These are phyloP conservation scores for Lepidotrigona ventralis DNA, from an alignment of 1,140 invertebrate species.

Conservation along the genomic window DNA sequence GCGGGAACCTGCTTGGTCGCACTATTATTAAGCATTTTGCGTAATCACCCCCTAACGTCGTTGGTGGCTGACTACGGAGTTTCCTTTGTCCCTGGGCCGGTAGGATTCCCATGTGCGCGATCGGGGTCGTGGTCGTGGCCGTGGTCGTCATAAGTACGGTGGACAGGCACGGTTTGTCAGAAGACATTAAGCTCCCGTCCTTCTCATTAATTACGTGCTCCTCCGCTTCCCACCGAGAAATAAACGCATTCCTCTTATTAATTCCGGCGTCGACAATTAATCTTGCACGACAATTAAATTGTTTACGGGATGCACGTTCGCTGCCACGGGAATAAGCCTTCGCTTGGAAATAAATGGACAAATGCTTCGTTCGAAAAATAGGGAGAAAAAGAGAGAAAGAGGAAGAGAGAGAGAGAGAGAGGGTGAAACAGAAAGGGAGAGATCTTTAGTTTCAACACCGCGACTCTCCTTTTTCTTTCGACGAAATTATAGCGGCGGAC, in stretches of 20 bases:
- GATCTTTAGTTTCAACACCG: constrained; percentile 41
- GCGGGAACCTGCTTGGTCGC: not conserved
- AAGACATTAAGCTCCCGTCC: constrained; percentile 56
- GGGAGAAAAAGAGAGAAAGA: too few relatives aligned
- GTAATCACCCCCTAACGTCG: constrained; percentile 61
- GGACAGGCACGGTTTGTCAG: constrained; percentile 62
- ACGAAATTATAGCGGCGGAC: constrained; percentile 40
- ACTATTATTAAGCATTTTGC: constrained; percentile 64
- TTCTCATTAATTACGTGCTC: constrained; percentile 65
- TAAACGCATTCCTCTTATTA: constrained; percentile 69
- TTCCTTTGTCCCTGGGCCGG: constrained; percentile 50
- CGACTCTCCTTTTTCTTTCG: constrained; percentile 5
- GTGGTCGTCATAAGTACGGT: constrained; percentile 50
- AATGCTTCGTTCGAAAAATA: not conserved
- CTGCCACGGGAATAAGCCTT: not conserved
- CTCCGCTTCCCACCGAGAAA: constrained; percentile 52
- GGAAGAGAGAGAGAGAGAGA: not conserved
- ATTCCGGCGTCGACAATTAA: constrained; percentile 62
- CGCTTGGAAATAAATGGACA: constrained; percentile 55
- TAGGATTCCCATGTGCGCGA: constrained; percentile 27
- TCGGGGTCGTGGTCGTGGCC: not conserved
- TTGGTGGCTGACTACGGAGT: constrained; percentile 50
- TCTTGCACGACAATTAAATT: constrained; percentile 65
- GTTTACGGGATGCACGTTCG: constrained; percentile 59
- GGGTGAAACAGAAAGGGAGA: not conserved